Conservation (phyloP, 2,113 vertebrate genomes). For the Tapirus terrestris region DNA sequence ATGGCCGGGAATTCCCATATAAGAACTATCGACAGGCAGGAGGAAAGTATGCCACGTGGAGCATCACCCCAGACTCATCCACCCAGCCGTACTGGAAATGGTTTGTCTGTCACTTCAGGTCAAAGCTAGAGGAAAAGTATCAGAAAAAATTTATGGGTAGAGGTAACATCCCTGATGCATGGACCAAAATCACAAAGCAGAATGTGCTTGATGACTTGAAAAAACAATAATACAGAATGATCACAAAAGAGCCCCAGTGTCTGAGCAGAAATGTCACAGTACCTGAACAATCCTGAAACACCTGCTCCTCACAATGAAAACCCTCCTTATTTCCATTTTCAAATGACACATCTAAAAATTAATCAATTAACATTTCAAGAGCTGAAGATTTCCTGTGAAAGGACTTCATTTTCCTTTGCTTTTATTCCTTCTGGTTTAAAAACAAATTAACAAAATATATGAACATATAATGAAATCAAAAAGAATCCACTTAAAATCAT, state of each 20-base stretch:
- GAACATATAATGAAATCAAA: not conserved
- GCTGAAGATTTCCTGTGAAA: not conserved
- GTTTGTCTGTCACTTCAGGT: conserved; percentile 86
- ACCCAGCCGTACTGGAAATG: conserved; percentile 87
- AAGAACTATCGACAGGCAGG: conserved; percentile 80
- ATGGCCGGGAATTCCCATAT: rapidly evolving
- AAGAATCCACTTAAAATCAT: not conserved
- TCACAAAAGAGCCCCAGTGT: not conserved
- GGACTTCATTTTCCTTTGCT: not conserved
- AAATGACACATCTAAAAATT: not conserved
- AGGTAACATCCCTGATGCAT: conserved; percentile 74
- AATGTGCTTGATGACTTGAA: conserved; percentile 59
- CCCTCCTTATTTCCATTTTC: not conserved
- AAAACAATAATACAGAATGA: not conserved
- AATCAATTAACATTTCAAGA: not conserved
- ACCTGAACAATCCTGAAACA: not conserved
- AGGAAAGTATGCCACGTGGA: conserved; percentile 72
- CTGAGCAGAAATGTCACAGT: not conserved
- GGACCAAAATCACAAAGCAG: conserved; percentile 72
- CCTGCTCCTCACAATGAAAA: not conserved
- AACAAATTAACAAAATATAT: not conserved
- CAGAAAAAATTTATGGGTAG: not conserved
- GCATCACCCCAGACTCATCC: conserved; percentile 83
- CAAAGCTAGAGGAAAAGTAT: conserved; percentile 77
- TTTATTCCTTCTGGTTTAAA: conserved; percentile 7